Percentiles rank a stretch among this genome's conserved stretches.
These are phyloP conservation scores for Stegana nigrithorax DNA, from an alignment of 2,888 invertebrate species.

Conservation along the genomic window DNA sequence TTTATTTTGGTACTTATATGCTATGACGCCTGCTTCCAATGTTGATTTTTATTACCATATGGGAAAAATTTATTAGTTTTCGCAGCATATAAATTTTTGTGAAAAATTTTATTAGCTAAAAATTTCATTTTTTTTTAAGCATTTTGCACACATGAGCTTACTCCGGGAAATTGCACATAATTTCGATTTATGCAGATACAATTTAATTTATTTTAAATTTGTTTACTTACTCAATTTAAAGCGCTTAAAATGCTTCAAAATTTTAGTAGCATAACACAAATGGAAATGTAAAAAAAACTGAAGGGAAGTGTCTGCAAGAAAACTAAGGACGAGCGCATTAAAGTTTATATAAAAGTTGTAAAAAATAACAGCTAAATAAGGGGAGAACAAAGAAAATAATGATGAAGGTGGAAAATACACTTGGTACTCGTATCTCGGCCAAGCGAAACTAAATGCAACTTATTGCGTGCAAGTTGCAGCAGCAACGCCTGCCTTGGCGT, in stretches of 20 bases:
- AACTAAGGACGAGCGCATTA: too few species aligned
- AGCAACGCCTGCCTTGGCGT: neutral
- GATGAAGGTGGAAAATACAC: conserved; percentile 9
- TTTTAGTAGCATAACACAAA: too few species aligned
- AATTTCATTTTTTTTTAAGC: neutral
- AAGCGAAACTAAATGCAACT: conserved; percentile 4
- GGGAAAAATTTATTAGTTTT: conserved; percentile 1
- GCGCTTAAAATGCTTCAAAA: too few species aligned
- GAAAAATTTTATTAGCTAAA: conserved; percentile 2
- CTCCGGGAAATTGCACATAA: neutral
- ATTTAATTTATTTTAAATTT: too few species aligned
- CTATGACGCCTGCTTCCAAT: neutral
- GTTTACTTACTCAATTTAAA: too few species aligned
- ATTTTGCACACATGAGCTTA: neutral
- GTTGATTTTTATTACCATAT: conserved; percentile 3
- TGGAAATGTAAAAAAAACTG: too few species aligned
- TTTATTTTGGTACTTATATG: neutral
- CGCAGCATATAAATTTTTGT: neutral
- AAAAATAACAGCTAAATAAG: neutral
- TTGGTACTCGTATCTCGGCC: neutral
- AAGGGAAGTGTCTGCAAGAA: too few species aligned
- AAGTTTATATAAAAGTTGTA: neutral
- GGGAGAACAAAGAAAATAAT: neutral
- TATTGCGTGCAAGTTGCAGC: neutral
- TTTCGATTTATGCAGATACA: too few species aligned